These are phyloP conservation scores for Tachysurus fulvidraco DNA, from an alignment of 2,113 vertebrate genomes.

Conservation along the genomic window DNA sequence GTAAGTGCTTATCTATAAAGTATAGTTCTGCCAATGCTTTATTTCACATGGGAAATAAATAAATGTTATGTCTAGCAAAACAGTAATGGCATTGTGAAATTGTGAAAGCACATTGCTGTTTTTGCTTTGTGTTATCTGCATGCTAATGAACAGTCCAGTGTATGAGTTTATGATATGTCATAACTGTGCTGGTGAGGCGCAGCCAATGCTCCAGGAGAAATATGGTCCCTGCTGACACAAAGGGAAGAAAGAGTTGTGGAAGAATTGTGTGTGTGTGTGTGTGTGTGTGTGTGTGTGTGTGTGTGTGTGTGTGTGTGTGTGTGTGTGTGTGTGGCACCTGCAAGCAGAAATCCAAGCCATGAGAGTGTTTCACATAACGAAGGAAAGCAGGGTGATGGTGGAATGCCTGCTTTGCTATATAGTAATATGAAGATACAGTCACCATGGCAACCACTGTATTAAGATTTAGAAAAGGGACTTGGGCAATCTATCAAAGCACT, in stretches of 20 bases:
- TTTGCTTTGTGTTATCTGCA: constrained; percentile 24
- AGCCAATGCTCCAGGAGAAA: constrained; percentile 31
- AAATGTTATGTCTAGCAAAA: background rate
- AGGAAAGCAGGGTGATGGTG: constrained; percentile 18
- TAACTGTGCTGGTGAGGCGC: constrained; percentile 27
- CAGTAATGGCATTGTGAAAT: background rate
- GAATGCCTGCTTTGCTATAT: constrained; percentile 34
- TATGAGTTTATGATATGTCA: constrained; percentile 37
- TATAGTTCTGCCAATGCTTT: background rate
- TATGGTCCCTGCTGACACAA: constrained; percentile 39
- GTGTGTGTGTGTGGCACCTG: constrained; percentile 7
- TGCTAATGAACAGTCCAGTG: constrained; percentile 28
- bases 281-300: constrained; percentile 23
- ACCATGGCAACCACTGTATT: constrained; percentile 58
- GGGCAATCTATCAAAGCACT: constrained; percentile 51
- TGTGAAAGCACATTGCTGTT: constrained; percentile 7
- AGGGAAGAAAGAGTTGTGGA: background rate
- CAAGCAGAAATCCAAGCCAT: constrained; percentile 42
- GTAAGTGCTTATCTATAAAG: background rate
- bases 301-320: constrained; percentile 23
- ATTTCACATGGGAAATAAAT: background rate
- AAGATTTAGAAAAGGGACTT: constrained; percentile 49
- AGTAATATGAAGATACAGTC: constrained; percentile 55
- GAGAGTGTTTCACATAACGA: constrained; percentile 1
- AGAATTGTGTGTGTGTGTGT: background rate